Base-by-base conservation (phyloP, 1,140 invertebrate genomes). In the Trichoplusia ni region DNA sequence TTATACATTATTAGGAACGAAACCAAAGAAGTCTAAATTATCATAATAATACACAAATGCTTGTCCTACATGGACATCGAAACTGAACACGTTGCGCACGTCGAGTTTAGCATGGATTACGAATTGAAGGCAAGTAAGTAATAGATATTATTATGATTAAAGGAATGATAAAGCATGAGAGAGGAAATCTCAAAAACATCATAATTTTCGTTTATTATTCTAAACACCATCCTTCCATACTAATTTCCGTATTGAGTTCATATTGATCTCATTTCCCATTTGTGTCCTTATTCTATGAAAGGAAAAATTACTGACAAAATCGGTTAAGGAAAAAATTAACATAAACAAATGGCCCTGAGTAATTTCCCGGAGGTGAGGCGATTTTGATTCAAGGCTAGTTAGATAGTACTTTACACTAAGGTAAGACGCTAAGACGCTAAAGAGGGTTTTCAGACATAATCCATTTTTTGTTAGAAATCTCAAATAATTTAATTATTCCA, bases 241-340 rank as follows among this genome's bases (percentile, higher is more conserved):
- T 78, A 80, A 80, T 78, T 77, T 80, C 71, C 64, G 66, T 72
- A 76, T 73, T 59, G 67, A 37, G 16, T 47, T 31, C 69, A 23
- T 54, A 73, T 69, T 61, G 66, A 75, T 69, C 61, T 42, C 23
- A 58, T 42, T 31, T 58, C 53, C 37, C 25, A 58, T 58, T 18
- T 40, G 18, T 46, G 38, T 35, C 42, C 67, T 18, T 69, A 64
- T 77, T 67, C 61, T 62, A 53, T 25, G 11, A 29, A 18, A 16
- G 13, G 37, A 25, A 58, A 58, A 8, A 42, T 58, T n/a, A 8
- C 19, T 56, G 29, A 21, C 35, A 40, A 40, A 40, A 56, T 27
- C 37, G 21, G 53, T 49, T 29, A 9, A 29, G 25, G 18, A 9
- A 42, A 58, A 58, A 58, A 58, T 54, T 29, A 58, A 13, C 25